Percentiles rank a stretch among this genome's conserved stretches.
phyloP scores from a whole-genome alignment of 2,113 vertebrate genomes.

The Hippocampus mohnikei region DNA sequence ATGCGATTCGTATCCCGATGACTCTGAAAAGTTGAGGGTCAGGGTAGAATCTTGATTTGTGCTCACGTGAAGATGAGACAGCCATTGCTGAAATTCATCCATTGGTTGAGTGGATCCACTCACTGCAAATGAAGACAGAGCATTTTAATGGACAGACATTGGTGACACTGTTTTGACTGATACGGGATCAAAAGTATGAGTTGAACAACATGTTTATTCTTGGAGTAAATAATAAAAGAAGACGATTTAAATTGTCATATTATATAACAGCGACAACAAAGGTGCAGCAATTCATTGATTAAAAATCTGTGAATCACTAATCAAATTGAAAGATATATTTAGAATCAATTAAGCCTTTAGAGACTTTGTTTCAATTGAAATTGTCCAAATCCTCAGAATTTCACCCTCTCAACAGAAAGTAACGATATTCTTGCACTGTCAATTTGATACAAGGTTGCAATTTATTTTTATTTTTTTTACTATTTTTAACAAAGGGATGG shows the following conservation, averaged over 20 bases:
- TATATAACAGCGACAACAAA: no score
- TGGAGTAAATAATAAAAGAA: background rate
- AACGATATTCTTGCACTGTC: no score
- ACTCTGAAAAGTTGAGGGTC: conserved; percentile 30
- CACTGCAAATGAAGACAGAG: conserved; percentile 27
- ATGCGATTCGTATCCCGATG: conserved; percentile 33
- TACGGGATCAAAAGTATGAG: background rate
- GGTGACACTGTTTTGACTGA: background rate
- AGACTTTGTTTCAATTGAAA: no score
- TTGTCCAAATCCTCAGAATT: no score
- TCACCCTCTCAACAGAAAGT: no score
- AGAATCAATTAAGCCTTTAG: no score
- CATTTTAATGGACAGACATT: background rate
- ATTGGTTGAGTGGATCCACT: conserved; percentile 2
- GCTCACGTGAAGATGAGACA: conserved; percentile 14
- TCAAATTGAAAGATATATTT: no score
- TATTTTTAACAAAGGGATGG: no score
- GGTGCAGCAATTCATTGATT: background rate
- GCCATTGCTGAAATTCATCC: conserved; percentile 19
- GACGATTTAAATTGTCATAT: background rate
- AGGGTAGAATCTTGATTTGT: conserved; percentile 14
- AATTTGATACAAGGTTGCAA: no score
- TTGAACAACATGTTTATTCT: no score
- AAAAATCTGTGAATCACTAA: no score
- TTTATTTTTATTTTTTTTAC: no score